Evolutionary conservation across 2,888 invertebrate species (phyloP), one percentile per base, ranked within the genome.

Genomic region (Oscheius onirici): DNA sequence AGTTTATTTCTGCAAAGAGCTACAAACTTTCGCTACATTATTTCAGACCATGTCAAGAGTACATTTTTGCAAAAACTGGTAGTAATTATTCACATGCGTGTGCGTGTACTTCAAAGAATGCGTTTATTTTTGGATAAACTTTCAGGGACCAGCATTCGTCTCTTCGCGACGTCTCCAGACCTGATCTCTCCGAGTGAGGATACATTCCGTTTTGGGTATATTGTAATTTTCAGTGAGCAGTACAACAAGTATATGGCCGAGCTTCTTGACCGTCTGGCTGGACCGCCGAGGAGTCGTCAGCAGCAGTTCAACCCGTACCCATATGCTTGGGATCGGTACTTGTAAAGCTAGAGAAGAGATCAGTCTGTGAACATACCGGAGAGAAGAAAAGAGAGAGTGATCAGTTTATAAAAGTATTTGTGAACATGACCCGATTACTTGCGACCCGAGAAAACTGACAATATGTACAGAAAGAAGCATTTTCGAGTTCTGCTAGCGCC

Each of bases 181-280:
- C 46, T 8, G 63, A 63, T 1, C 49, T 63, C 10, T n/a, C 44
- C 10, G n/a, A 44, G 63, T 63, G 28, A 28, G 63, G n/a, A 20
- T 49, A n/a, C 6, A 22, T 3, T 49, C n/a, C 28, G 15, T 11
- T 20, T n/a, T 28, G 10, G 17, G 2, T 46, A 46, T n/a, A 15
- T 15, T 17, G 24, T n/a, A 44, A 15, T n/a, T 61, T 63, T 46
- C n/a, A 63, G 63, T 24, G 17, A 63, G n/a, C 28, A 46, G 24
- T 63, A 63, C 63, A 46, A 63, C 26, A 46, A 34, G 26, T 63
- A 49, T 28, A 20, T 63, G 24, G 46, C 46, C 10, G 63, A 63
- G 34, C 34, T 63, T 15, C 2, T 28, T 24, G 49, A 46, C 11
- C 46, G 63, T 8, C 15, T 63, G 20, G 58, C 58, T 28, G 13